phyloP scores from a whole-genome alignment of 2,888 invertebrate genomes.

The Ecliptopera silaceata region DNA sequence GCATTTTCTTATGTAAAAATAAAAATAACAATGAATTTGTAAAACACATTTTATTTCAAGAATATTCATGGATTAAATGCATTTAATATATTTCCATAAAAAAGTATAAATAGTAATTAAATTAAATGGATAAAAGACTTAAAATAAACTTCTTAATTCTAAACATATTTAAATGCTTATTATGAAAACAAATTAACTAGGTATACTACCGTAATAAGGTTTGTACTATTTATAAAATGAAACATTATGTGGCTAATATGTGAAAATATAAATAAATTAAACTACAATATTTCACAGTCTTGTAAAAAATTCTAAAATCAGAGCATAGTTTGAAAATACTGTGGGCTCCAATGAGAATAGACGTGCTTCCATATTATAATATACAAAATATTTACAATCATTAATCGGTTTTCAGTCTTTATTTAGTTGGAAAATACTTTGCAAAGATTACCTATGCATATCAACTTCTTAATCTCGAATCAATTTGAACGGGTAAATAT shows the following conservation, averaged over 20 bases:
- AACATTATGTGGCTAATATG: conserved; percentile 15
- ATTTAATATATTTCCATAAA: conserved; percentile 63
- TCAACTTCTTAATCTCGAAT: not conserved
- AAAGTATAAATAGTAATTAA: conserved; percentile 51
- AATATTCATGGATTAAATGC: conserved; percentile 63
- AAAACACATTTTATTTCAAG: conserved; percentile 32
- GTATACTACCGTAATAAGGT: conserved; percentile 40
- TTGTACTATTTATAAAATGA: conserved; percentile 59
- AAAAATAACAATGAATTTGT: not conserved
- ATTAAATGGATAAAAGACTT: conserved; percentile 31
- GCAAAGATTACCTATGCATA: conserved; percentile 1
- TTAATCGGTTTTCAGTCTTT: conserved; percentile 50
- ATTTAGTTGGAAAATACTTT: conserved; percentile 33
- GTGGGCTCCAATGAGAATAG: conserved; percentile 15
- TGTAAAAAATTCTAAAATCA: not conserved
- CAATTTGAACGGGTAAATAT: not conserved
- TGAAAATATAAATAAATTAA: conserved; percentile 40
- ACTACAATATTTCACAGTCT: not conserved
- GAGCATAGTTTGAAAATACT: not conserved
- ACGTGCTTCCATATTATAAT: conserved; percentile 35
- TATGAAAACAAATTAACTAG: conserved; percentile 29
- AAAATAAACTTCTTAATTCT: conserved; percentile 22
- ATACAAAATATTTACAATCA: conserved; percentile 47
- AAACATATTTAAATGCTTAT: conserved; percentile 32
- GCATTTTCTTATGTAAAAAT: not conserved